Evolutionary conservation across 2,113 vertebrate species (phyloP).

Genomic region (Arvicanthis niloticus): DNA sequence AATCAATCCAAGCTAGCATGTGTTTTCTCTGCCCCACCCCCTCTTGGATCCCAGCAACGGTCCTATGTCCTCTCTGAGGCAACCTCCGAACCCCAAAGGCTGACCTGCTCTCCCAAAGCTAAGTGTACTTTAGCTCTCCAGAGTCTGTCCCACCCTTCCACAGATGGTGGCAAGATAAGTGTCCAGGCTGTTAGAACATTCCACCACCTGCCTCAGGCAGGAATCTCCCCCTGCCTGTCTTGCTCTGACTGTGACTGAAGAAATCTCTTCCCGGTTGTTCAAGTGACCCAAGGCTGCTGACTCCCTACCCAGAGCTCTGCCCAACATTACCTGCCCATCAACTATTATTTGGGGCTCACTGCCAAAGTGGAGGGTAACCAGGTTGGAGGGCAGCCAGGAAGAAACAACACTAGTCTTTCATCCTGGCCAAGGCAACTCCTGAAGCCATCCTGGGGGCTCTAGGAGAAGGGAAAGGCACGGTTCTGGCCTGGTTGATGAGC

Average conservation of each 20-base stretch:
- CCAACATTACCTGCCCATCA: slow-evolving; percentile 17
- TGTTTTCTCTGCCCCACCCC: not conserved
- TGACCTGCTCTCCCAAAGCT: not conserved
- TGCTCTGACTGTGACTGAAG: not conserved
- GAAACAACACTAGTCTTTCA: slow-evolving; percentile 61
- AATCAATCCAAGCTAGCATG: not conserved
- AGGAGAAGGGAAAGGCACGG: not conserved
- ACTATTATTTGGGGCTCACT: slow-evolving; percentile 13
- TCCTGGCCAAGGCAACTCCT: not conserved
- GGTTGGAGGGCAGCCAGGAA: slow-evolving; percentile 61
- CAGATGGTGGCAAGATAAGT: not conserved
- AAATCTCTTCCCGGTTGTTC: not conserved
- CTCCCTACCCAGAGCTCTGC: slow-evolving; percentile 45
- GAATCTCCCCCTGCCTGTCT: not conserved
- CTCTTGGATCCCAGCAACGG: not conserved
- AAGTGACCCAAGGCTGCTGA: not conserved
- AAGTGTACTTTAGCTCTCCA: not conserved
- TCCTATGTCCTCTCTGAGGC: not conserved
- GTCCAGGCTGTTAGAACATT: not conserved
- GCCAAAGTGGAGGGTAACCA: slow-evolving; percentile 65
- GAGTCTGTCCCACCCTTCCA: not conserved
- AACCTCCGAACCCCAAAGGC: not conserved
- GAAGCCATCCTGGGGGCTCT: slow-evolving; percentile 45
- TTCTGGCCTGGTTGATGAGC: not conserved
- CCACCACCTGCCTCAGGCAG: slow-evolving; percentile 32